Evolutionary conservation across 2,888 invertebrate species (phyloP).

Genomic region (Caenorhabditis japonica): DNA sequence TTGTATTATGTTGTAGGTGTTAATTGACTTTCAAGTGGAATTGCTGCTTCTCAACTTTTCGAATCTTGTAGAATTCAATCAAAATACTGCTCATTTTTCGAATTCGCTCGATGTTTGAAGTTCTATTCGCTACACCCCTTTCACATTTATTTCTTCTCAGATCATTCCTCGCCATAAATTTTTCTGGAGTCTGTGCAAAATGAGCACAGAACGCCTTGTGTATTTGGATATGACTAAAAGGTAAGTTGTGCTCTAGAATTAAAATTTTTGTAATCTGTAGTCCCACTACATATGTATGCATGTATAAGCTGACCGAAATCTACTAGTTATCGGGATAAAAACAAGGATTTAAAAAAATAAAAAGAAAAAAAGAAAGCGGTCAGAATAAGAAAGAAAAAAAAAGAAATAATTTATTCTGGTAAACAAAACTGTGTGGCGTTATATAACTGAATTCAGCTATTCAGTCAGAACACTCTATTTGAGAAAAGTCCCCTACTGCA

Average conservation of each 20-base stretch:
- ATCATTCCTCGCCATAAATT: slow-evolving; percentile 37
- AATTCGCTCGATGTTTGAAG: too few relatives aligned
- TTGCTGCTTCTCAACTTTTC: background rate
- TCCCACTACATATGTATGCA: too few relatives aligned
- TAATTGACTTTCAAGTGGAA: slow-evolving; percentile 37
- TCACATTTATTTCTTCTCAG: too few relatives aligned
- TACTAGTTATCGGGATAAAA: too few relatives aligned
- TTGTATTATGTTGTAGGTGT: too few relatives aligned
- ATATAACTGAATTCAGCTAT: slow-evolving; percentile 11
- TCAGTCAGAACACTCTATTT: too few relatives aligned
- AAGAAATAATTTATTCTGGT: slow-evolving; percentile 42
- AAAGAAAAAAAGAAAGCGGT: slow-evolving; percentile 23
- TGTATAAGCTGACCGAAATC: too few relatives aligned
- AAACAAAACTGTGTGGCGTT: slow-evolving; percentile 30
- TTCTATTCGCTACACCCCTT: too few relatives aligned
- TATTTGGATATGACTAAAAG: slow-evolving; percentile 50
- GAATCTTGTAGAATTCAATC: slow-evolving; percentile 17
- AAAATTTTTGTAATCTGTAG: slow-evolving; percentile 6
- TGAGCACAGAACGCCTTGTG: slow-evolving; percentile 44
- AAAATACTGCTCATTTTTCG: slow-evolving; percentile 1
- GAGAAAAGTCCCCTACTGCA: too few relatives aligned
- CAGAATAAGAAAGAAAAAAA: background rate
- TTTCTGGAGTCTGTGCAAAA: slow-evolving; percentile 26
- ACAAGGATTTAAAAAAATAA: too few relatives aligned
- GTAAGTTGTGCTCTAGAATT: slow-evolving; percentile 15